Evolutionary conservation across 2,113 vertebrate species (phyloP).

Genomic region (Irena cyanogastra): DNA sequence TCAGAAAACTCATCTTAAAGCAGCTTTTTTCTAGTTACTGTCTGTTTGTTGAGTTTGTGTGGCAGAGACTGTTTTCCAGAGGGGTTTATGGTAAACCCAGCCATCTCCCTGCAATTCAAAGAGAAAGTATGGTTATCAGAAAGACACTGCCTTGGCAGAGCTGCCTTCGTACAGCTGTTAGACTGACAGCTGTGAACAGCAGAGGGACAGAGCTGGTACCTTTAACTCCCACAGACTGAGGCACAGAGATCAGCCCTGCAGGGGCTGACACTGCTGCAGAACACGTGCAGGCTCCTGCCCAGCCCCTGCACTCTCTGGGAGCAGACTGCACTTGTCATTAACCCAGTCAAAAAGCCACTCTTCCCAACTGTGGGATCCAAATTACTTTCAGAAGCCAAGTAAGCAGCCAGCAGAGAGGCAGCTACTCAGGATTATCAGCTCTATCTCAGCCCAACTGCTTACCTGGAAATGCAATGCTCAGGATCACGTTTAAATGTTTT

Average conservation of each 20-base stretch:
- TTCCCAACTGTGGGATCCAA: neutral
- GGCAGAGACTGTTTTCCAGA: slow-evolving; percentile 83
- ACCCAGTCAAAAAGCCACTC: neutral
- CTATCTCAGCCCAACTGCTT: neutral
- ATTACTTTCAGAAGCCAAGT: neutral
- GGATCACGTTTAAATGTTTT: neutral
- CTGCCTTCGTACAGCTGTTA: neutral
- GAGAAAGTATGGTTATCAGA: neutral
- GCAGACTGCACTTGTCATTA: neutral
- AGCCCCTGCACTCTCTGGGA: neutral
- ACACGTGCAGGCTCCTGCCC: accelerated
- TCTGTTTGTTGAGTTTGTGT: slow-evolving; percentile 68
- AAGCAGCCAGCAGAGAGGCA: neutral
- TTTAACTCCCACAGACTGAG: neutral
- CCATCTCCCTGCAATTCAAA: slow-evolving; percentile 84
- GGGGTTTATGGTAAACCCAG: slow-evolving; percentile 91
- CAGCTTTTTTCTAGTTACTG: slow-evolving; percentile 21
- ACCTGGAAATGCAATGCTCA: neutral
- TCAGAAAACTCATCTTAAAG: slow-evolving; percentile 50
- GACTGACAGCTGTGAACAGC: neutral
- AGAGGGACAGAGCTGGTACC: neutral
- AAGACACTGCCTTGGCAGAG: neutral
- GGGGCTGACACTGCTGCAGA: neutral
- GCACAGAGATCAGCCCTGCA: neutral
- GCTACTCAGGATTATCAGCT: neutral